phyloP scores from a whole-genome alignment of 2,888 invertebrate species.

The Thyatira batis region DNA sequence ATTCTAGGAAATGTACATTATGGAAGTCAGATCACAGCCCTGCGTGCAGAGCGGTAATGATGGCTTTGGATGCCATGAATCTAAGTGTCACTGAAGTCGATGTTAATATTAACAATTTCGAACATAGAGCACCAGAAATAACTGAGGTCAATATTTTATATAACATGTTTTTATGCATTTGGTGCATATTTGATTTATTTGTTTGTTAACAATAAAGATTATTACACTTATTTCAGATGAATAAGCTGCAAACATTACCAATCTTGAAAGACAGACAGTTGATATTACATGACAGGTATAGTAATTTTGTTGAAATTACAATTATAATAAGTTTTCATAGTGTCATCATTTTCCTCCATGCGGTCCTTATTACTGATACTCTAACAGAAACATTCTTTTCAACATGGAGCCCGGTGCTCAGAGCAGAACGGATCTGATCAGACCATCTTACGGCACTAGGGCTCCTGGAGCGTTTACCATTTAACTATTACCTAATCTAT shows the following conservation, averaged over 20 bases:
- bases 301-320: no score
- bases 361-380: no score
- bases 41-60: slow-evolving; percentile 65
- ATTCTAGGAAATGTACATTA: slow-evolving; percentile 54
- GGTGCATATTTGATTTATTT: no score
- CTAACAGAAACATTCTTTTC: no score
- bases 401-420: no score
- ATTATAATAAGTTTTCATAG: no score
- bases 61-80: slow-evolving; percentile 65
- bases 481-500: no score
- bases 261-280: slow-evolving; percentile 84
- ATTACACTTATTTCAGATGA: slow-evolving; percentile 69
- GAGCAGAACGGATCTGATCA: no score
- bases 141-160: slow-evolving; percentile 30
- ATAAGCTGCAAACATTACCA: slow-evolving; percentile 85
- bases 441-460: no score
- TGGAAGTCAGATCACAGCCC: slow-evolving; percentile 69
- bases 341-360: not conserved
- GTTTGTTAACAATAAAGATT: no score
- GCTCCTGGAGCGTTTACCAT: no score
- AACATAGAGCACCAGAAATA: slow-evolving; percentile 52
- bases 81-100: slow-evolving; percentile 62
- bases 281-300: slow-evolving; percentile 83
- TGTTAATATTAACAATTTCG: slow-evolving; percentile 58
- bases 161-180: no score